A percentile compares a stretch with the other conserved stretches of the same genome.
Evolutionary conservation across 2,888 invertebrate genomes (phyloP).

Genomic region (Pristionchus maxplancki): DNA sequence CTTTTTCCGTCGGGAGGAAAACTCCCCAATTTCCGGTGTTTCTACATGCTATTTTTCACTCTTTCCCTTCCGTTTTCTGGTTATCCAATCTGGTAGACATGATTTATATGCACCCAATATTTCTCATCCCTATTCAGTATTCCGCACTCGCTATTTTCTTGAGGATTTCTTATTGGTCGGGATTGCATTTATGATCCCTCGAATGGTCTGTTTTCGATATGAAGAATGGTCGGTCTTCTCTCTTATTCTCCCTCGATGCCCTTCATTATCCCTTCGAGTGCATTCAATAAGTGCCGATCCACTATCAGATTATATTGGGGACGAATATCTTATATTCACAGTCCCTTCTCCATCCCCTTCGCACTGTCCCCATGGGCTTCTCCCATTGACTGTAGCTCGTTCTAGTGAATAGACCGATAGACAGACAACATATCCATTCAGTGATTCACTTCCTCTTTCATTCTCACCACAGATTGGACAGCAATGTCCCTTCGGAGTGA

Average conservation of each 20-base stretch:
- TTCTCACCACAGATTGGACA: slow-evolving; percentile 61
- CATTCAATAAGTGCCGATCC: not conserved
- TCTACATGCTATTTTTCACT: slow-evolving; percentile 11
- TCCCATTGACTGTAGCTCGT: not conserved
- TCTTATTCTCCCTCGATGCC: not conserved
- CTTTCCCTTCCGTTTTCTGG: not conserved
- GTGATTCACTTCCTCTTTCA: not conserved
- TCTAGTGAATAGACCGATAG: not conserved
- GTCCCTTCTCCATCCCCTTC: not conserved
- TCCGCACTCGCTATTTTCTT: not conserved
- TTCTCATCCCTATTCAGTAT: not conserved
- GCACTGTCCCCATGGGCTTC: not conserved
- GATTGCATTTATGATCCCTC: not conserved
- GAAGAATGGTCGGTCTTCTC: not conserved
- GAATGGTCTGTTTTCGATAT: not conserved
- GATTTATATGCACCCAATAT: not conserved
- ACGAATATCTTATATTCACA: not conserved
- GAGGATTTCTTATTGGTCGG: not conserved
- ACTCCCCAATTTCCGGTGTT: slow-evolving; percentile 23
- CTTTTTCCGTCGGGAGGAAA: not conserved
- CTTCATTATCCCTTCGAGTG: not conserved
- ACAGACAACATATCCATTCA: not conserved
- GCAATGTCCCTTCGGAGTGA: slow-evolving; percentile 62
- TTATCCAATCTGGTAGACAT: not conserved
- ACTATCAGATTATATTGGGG: not conserved